These are phyloP conservation scores for Zoanthus sociatus DNA, from an alignment of 92 coral and sea anemone species.

Conservation along the genomic window DNA sequence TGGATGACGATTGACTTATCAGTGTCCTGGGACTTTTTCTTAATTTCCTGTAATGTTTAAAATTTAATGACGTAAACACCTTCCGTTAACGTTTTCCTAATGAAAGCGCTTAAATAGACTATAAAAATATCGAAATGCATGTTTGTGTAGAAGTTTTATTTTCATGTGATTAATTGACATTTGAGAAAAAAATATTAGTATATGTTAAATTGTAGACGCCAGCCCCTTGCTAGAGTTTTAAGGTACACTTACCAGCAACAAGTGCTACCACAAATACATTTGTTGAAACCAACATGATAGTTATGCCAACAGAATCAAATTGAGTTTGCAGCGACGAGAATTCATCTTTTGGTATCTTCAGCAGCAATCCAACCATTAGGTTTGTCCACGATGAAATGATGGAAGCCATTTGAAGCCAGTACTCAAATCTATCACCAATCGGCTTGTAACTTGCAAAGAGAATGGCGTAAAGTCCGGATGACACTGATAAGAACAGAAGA, in stretches of 20 bases:
- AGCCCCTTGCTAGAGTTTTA: background rate
- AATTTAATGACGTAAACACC: too few species aligned
- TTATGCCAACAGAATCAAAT: constrained; percentile 54
- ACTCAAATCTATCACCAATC: constrained; percentile 63
- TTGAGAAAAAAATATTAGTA: too few species aligned
- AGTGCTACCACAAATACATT: constrained; percentile 64
- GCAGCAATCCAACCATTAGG: constrained; percentile 60
- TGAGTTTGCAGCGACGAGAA: constrained; percentile 22
- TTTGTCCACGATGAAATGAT: constrained; percentile 61
- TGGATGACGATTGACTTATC: too few species aligned
- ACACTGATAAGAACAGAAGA: constrained; percentile 60
- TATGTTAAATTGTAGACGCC: too few species aligned
- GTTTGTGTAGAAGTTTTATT: too few species aligned
- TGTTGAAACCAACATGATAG: constrained; percentile 55
- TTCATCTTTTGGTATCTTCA: constrained; percentile 68
- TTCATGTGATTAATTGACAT: too few species aligned
- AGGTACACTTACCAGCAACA: constrained; percentile 52
- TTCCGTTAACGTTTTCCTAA: too few species aligned
- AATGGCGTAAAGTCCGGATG: constrained; percentile 67
- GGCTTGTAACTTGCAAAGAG: constrained; percentile 71
- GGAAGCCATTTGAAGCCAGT: constrained; percentile 72
- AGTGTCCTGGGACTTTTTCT: too few species aligned
- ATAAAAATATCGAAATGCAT: too few species aligned
- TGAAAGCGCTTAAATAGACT: too few species aligned
- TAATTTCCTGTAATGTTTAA: too few species aligned